Evolutionary conservation across 2,797 vertebrate species (phyloP).

Genomic region (Pipistrellus kuhlii): DNA sequence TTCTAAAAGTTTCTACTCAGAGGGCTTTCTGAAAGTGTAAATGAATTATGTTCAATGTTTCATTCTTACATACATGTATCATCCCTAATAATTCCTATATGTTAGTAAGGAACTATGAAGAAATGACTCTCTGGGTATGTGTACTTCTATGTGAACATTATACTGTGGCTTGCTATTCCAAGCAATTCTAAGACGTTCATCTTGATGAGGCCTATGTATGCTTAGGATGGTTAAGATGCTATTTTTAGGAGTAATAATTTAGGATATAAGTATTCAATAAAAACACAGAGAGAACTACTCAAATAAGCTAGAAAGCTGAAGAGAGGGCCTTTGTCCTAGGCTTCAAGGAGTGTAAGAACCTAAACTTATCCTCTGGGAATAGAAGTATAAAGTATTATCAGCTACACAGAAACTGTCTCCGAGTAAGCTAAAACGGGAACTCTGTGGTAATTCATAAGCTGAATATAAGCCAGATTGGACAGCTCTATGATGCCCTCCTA

Average conservation of each 20-base stretch:
- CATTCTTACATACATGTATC: neutral
- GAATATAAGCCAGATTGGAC: neutral
- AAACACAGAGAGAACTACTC: neutral
- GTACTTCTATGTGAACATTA: neutral
- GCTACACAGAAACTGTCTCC: neutral
- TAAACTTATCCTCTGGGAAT: neutral
- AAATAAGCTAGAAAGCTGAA: neutral
- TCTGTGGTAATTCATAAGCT: neutral
- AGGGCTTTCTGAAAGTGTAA: neutral
- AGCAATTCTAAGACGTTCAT: neutral
- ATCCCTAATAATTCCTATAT: neutral
- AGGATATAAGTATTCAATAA: neutral
- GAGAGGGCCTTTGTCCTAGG: neutral
- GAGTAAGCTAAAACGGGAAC: neutral
- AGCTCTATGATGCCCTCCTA: neutral
- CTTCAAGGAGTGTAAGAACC: neutral
- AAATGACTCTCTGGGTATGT: neutral
- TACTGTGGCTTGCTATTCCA: neutral
- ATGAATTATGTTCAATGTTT: neutral
- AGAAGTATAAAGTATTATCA: neutral
- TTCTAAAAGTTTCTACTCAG: neutral
- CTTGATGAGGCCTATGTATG: neutral
- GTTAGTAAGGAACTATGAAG: neutral
- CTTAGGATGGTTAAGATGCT: neutral
- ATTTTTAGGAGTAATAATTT: neutral